Base-by-base conservation (phyloP, 2,113 vertebrate species). In the Chloebia gouldiae region DNA sequence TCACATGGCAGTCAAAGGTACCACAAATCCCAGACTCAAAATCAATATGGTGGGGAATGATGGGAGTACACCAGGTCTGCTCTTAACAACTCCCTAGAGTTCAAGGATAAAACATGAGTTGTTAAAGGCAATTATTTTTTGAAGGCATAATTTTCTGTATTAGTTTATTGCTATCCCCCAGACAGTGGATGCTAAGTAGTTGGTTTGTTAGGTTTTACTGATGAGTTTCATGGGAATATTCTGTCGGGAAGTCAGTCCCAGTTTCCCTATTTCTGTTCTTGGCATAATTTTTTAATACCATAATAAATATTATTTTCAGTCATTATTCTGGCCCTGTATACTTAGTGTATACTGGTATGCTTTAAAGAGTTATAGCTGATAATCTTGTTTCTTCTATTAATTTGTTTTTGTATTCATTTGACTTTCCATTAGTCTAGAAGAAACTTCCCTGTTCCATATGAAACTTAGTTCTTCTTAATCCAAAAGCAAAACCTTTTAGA, bases 11-110 rank as follows among this genome's bases (percentile, higher is more conserved):
- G 37, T 16, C 82, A 35, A 76, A 81, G 8, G 40, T 71, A 12
- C 51, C 44, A 45, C 13, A 47, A 86, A 51, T 83, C 15, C 27
- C 30, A 87, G 49, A 24, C 59, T 91, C 54, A 44, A 63, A 96
- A 70, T 90, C 93, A 91, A 33, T 71, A 75, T 90, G 90, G 81
- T 90, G 71, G 63, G 42, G 71, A 73, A 22, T 12, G 61, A n/a
- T 28, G 65, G 65, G 5, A 37, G 30, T 28, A 30, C 8, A 3
- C 14, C 11, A 25, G 11, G 9, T 54, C 10, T 0, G 17, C 44
- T 70, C 50, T 31, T 57, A 44, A 53, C 9, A 92, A 83, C 60
- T 90, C 64, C 71, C 93, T 95, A 86, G 95, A 60, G 96, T 92
- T 95, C 64, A 70, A 83, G 54, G 54, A 45, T 66, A 90, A 92